Conservation (phyloP, 2,888 invertebrate species). For the Syrphus vitripennis region DNA sequence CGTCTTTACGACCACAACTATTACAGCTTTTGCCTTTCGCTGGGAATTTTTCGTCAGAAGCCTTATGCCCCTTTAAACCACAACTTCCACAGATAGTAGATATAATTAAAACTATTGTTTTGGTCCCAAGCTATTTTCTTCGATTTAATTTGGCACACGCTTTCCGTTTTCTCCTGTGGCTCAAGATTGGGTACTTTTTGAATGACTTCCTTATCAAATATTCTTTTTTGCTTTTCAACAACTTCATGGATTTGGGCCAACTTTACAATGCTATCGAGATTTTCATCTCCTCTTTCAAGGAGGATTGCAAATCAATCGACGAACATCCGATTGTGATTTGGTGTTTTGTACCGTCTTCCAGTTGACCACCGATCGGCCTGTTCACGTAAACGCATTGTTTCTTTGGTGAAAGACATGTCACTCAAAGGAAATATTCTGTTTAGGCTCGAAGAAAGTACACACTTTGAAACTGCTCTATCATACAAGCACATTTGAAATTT, state of each 20-base stretch:
- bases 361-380: not conserved
- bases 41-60: not conserved
- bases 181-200: no score
- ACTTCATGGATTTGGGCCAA: not conserved
- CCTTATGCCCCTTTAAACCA: not conserved
- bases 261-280: not conserved
- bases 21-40: not conserved
- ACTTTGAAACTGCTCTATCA: not conserved
- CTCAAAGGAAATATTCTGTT: not conserved
- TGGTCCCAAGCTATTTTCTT: not conserved
- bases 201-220: no score
- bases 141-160: not conserved
- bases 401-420: not conserved
- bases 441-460: not conserved
- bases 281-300: constrained; percentile 14
- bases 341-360: not conserved
- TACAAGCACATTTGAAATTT: not conserved
- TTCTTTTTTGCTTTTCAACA: not conserved
- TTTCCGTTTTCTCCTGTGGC: not conserved
- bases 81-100: not conserved
- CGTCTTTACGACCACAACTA: not conserved
- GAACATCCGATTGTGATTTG: constrained; percentile 12
- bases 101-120: not conserved
- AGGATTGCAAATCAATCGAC: not conserved
- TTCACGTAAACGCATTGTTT: constrained; percentile 6